Percentiles rank a stretch among this genome's conserved stretches.
phyloP scores from a whole-genome alignment of 2,113 vertebrate species.

The Phodopus roborovskii region DNA sequence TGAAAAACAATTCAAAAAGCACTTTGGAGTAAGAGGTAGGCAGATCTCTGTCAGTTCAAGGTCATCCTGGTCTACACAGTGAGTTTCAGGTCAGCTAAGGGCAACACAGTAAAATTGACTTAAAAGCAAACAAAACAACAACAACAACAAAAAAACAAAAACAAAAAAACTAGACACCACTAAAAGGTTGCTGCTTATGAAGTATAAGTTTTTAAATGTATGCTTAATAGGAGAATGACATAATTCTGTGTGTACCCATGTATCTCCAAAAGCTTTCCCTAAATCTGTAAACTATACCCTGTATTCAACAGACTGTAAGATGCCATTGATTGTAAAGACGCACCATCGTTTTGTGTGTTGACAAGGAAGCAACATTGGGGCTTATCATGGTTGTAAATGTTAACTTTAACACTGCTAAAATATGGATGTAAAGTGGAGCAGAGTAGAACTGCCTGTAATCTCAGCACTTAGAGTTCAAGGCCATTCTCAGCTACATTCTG shows the following conservation, averaged over 20 bases:
- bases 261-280: not conserved
- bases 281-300: not conserved
- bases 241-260: not conserved
- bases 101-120: not conserved
- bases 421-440: not conserved
- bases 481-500: not conserved
- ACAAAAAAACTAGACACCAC: not conserved
- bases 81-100: not conserved
- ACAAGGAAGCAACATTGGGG: not conserved
- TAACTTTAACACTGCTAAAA: slow-evolving; percentile 10
- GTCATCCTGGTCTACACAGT: not conserved
- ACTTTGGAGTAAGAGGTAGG: not conserved
- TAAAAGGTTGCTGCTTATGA: not conserved
- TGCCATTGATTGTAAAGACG: not conserved
- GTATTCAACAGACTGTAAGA: not conserved
- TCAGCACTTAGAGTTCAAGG: not conserved
- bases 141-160: not conserved
- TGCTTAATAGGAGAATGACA: not conserved
- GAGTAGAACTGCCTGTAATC: not conserved
- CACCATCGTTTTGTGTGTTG: not conserved
- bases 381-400: not conserved
- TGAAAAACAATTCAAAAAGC: not conserved
- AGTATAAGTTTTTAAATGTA: not conserved
- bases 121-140: not conserved
- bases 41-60: not conserved